Conservation (phyloP, 2,797 vertebrate species). For the Phalloptychus januarius region DNA sequence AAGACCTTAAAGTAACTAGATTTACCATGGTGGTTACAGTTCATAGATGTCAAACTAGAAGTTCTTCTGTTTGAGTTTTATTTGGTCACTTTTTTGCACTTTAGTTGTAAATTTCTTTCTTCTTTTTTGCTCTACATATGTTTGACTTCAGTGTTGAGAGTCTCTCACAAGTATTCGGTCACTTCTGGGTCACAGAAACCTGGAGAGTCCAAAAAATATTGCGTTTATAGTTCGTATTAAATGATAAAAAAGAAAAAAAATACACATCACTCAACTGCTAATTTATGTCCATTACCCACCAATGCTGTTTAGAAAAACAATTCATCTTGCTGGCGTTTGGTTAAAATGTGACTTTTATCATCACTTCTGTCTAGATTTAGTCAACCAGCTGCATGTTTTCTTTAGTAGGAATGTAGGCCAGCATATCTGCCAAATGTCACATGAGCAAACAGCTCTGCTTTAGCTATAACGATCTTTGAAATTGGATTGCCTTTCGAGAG, state of each 20-base stretch:
- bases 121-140: neutral
- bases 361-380: neutral
- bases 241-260: neutral
- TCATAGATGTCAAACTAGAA: neutral
- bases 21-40: neutral
- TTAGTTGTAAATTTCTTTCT: neutral
- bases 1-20: neutral
- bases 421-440: neutral
- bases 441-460: neutral
- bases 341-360: neutral
- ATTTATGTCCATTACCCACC: neutral
- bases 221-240: neutral
- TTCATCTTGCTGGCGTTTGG: neutral
- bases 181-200: neutral
- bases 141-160: neutral
- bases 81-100: neutral
- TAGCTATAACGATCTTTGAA: neutral
- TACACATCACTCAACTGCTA: neutral
- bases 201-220: neutral
- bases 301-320: neutral
- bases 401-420: neutral
- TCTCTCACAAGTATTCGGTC: neutral
- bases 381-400: neutral
- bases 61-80: neutral
- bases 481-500: neutral